phyloP scores from a whole-genome alignment of 2,113 vertebrate genomes.

The Riparia riparia region DNA sequence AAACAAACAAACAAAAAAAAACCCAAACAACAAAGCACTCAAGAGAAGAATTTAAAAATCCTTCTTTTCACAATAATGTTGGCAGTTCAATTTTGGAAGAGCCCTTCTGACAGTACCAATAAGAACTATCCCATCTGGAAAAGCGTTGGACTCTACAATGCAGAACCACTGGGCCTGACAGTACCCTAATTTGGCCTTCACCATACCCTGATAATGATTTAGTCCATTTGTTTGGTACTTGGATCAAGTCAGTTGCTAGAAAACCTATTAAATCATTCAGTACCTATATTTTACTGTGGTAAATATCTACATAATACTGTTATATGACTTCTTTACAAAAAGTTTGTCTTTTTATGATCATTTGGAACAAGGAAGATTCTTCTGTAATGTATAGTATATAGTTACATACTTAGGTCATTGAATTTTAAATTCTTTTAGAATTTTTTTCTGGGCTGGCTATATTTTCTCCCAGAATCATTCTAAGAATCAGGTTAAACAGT shows the following conservation, averaged over 20 bases:
- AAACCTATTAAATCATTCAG: neutral
- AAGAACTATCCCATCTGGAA: neutral
- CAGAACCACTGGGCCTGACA: neutral
- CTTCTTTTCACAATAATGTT: neutral
- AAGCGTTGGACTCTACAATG: neutral
- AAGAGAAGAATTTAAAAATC: neutral
- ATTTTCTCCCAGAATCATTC: neutral
- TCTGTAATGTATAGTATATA: neutral
- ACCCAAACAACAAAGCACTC: neutral
- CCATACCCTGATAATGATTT: neutral
- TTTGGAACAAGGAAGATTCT: neutral
- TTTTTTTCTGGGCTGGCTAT: neutral
- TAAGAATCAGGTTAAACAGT: neutral
- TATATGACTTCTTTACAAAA: neutral
- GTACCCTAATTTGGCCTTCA: neutral
- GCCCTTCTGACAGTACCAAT: neutral
- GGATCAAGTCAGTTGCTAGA: neutral
- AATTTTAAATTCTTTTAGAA: neutral
- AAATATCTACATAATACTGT: neutral
- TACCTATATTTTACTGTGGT: neutral
- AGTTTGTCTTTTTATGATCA: neutral
- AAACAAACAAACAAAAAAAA: too few species aligned
- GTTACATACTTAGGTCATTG: neutral
- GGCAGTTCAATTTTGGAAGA: neutral
- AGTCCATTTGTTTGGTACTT: neutral